Conservation (phyloP, 2,797 vertebrate genomes). For the Parauchenoglanis ngamensis region DNA sequence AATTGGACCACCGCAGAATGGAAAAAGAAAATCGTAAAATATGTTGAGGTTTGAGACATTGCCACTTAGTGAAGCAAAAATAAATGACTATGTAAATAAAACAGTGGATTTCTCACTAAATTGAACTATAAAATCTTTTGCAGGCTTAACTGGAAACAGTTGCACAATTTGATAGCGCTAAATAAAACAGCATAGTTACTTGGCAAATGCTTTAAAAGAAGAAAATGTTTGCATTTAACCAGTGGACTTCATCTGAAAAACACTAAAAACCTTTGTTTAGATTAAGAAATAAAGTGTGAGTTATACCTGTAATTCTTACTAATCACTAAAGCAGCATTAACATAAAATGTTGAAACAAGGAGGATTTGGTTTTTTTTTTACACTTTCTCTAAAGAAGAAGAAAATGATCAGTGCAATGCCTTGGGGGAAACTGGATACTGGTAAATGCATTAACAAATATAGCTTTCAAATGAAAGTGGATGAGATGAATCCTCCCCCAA, state of each 20-base stretch:
- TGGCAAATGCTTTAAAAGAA: not conserved
- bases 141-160: not conserved
- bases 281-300: not conserved
- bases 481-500: not conserved
- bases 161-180: not conserved
- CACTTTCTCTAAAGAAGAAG: not conserved
- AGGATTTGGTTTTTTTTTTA: conserved; percentile 20
- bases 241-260: not conserved
- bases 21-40: not conserved
- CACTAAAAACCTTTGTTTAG: not conserved
- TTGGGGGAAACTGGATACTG: conserved; percentile 4
- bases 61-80: not conserved
- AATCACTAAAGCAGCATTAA: not conserved
- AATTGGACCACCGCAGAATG: not conserved
- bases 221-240: not conserved
- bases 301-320: not conserved
- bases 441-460: conserved; percentile 5
- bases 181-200: not conserved
- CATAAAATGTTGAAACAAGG: not conserved
- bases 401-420: conserved; percentile 12
- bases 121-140: not conserved
- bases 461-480: conserved; percentile 15
- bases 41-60: not conserved
- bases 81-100: not conserved
- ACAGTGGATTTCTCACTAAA: not conserved